These are phyloP conservation scores for Microchirus variegatus DNA, from an alignment of 2,797 vertebrate species.

Conservation along the genomic window DNA sequence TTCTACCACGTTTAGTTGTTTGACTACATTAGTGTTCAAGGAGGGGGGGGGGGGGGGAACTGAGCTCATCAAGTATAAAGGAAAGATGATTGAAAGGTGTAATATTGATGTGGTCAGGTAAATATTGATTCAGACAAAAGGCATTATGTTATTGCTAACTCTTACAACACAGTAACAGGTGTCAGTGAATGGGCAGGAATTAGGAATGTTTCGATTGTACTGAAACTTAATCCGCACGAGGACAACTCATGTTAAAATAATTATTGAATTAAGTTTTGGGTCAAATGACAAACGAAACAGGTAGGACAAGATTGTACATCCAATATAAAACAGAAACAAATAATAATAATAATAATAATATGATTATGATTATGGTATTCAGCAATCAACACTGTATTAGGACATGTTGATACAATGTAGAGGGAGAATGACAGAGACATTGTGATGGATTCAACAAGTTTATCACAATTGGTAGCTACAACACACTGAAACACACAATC, in stretches of 20 bases:
- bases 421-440: slow-evolving; percentile 25
- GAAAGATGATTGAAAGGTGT: not conserved
- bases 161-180: not conserved
- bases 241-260: no score
- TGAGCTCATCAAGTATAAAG: no score
- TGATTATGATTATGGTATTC: not conserved
- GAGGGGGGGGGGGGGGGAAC: no score
- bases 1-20: not conserved
- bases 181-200: not conserved
- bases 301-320: not conserved
- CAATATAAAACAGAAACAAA: slow-evolving; percentile 7
- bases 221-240: no score
- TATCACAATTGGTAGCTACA: slow-evolving; percentile 5
- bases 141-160: no score
- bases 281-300: slow-evolving; percentile 7
- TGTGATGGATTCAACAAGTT: slow-evolving; percentile 17
- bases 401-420: slow-evolving; percentile 30
- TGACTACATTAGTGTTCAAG: not conserved
- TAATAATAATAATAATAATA: slow-evolving; percentile 5
- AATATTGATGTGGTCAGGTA: not conserved
- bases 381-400: slow-evolving; percentile 17
- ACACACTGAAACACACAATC: slow-evolving; percentile 5
- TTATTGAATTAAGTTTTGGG: not conserved
- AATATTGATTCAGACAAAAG: not conserved
- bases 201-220: no score